These are phyloP conservation scores for Salticus scenicus DNA, from an alignment of 2,888 invertebrate species.

Conservation along the genomic window DNA sequence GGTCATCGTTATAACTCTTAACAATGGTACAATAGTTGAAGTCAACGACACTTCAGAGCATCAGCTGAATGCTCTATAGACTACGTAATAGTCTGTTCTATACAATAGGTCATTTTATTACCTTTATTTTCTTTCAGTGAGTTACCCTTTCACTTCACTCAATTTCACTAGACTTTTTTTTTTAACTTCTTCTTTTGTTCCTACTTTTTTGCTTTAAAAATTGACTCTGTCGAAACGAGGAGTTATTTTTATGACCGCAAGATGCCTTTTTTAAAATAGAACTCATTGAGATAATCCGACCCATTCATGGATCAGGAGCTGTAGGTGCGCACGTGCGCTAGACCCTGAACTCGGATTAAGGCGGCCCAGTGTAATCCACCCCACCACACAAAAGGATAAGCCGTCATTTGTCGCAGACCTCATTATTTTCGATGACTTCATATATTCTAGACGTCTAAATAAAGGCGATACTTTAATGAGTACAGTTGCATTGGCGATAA, in stretches of 20 bases:
- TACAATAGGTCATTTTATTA: no score
- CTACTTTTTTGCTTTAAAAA: no score
- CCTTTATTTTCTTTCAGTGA: no score
- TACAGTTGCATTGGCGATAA: background rate
- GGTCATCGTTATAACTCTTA: no score
- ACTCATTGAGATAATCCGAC: background rate
- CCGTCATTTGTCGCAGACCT: slow-evolving; percentile 9
- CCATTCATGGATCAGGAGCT: background rate
- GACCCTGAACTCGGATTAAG: slow-evolving; percentile 1
- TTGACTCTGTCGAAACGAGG: background rate
- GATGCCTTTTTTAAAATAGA: background rate
- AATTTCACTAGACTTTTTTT: no score
- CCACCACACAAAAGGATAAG: slow-evolving; percentile 12
- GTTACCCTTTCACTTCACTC: no score
- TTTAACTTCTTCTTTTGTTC: no score
- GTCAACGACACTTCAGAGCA: no score
- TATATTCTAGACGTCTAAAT: background rate
- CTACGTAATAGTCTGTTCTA: no score
- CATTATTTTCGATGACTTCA: slow-evolving; percentile 19
- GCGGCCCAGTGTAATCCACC: background rate
- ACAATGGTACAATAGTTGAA: no score
- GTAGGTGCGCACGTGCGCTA: background rate
- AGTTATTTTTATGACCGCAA: background rate
- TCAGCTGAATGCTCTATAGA: no score
- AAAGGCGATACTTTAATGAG: slow-evolving; percentile 14